Percentiles rank a stretch among this genome's conserved stretches.
Evolutionary conservation across 1,140 invertebrate genomes (phyloP).

Genomic region (Eciton burchellii): DNA sequence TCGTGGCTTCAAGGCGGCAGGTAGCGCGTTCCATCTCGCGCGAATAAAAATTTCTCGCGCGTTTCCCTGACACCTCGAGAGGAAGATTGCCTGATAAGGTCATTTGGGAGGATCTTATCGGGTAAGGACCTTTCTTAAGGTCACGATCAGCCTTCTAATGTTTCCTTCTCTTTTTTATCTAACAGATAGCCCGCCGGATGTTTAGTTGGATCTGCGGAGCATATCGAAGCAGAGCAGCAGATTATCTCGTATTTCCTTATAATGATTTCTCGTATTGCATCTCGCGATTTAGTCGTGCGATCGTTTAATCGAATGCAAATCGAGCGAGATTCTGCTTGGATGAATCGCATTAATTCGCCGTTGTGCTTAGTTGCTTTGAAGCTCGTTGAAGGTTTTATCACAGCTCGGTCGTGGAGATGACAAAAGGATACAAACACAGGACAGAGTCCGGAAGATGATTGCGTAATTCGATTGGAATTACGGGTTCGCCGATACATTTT

Average conservation of each 20-base stretch:
- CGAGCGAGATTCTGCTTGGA: not conserved
- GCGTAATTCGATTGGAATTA: not conserved
- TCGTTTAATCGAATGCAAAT: not conserved
- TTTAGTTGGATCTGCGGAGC: not conserved
- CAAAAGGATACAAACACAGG: not conserved
- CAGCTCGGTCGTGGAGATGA: not conserved
- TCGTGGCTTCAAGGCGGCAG: slow-evolving; percentile 10
- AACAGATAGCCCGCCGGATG: too few species aligned
- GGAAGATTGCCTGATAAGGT: too few species aligned
- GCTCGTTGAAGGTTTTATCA: not conserved
- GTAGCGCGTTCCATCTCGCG: not conserved
- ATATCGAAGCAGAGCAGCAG: slow-evolving; percentile 9
- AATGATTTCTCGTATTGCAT: not conserved
- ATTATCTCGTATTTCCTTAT: not conserved
- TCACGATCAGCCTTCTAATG: too few species aligned
- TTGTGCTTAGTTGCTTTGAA: not conserved
- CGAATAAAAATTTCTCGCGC: not conserved
- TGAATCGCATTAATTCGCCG: not conserved
- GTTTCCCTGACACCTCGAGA: not conserved
- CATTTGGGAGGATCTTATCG: not conserved
- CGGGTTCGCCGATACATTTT: not conserved
- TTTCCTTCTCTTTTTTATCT: not conserved
- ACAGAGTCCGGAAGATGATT: not conserved
- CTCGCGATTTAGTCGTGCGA: not conserved
- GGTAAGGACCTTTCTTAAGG: too few species aligned